Percentiles rank a stretch among this genome's conserved stretches.
Evolutionary conservation across 2,797 vertebrate genomes (phyloP).

Genomic region (Nyctibius grandis): DNA sequence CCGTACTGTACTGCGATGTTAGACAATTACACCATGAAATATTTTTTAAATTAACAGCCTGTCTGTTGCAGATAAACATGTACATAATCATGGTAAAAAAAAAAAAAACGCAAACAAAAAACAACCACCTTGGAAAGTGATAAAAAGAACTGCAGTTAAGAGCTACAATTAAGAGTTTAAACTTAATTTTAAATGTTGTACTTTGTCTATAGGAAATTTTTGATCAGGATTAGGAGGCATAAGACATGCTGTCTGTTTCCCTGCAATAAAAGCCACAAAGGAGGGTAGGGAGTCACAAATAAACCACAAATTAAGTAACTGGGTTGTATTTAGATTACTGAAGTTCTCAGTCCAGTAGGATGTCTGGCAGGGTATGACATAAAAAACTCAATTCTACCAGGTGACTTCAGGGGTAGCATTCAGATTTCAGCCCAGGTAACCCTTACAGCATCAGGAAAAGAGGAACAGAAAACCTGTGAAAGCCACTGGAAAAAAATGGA

Average conservation of each 20-base stretch:
- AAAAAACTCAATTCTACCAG: background rate
- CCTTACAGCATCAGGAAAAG: background rate
- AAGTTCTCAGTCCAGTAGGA: background rate
- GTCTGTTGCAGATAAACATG: conserved; percentile 43
- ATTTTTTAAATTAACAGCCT: conserved; percentile 31
- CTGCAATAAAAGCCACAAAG: background rate
- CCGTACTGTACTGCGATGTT: background rate
- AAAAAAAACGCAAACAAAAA: background rate
- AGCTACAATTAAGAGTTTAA: background rate
- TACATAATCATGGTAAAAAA: background rate
- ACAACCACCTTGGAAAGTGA: background rate
- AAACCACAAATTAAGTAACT: background rate
- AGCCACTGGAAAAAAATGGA: background rate
- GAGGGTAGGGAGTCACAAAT: background rate
- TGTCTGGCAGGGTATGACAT: background rate
- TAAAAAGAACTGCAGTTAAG: background rate
- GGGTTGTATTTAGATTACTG: background rate
- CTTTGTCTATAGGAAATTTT: background rate
- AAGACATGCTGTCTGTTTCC: background rate
- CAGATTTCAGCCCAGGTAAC: background rate
- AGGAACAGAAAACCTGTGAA: background rate
- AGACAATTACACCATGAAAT: background rate
- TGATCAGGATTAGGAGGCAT: background rate
- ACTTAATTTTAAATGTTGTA: background rate
- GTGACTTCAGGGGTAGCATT: background rate